These are phyloP conservation scores for Sycophaga agraensis DNA, from an alignment of 1,140 invertebrate genomes.

Conservation along the genomic window DNA sequence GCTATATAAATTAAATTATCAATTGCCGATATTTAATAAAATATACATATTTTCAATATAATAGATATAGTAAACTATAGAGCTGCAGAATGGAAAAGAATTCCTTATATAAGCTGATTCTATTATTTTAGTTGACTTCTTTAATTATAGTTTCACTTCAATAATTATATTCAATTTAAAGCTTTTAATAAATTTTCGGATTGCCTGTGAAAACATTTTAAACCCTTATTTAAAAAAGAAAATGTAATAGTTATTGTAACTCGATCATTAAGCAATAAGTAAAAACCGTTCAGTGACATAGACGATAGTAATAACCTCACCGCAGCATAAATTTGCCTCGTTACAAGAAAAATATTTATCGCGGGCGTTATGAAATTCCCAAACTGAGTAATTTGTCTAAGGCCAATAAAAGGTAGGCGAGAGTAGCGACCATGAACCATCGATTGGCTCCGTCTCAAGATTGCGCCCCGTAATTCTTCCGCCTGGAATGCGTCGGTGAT, in stretches of 20 bases:
- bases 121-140: no score
- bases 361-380: constrained; percentile 23
- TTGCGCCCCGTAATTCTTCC: constrained; percentile 23
- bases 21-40: no score
- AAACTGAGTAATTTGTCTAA: constrained; percentile 18
- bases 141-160: no score
- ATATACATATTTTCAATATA: no score
- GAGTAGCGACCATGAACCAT: not conserved
- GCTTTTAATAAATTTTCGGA: not conserved
- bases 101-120: no score
- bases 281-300: not conserved
- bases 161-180: not conserved
- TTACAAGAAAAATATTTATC: constrained; percentile 21
- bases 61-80: no score
- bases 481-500: constrained; percentile 18
- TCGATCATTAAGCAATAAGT: not conserved
- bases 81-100: no score
- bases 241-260: not conserved
- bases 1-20: no score
- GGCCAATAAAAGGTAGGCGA: constrained; percentile 17
- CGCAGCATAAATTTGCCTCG: constrained; percentile 3
- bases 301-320: no score
- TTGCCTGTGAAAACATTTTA: not conserved
- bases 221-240: not conserved
- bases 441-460: constrained; percentile 14